Conservation (phyloP, 2,888 invertebrate genomes). For the Cremastinae sp. region DNA sequence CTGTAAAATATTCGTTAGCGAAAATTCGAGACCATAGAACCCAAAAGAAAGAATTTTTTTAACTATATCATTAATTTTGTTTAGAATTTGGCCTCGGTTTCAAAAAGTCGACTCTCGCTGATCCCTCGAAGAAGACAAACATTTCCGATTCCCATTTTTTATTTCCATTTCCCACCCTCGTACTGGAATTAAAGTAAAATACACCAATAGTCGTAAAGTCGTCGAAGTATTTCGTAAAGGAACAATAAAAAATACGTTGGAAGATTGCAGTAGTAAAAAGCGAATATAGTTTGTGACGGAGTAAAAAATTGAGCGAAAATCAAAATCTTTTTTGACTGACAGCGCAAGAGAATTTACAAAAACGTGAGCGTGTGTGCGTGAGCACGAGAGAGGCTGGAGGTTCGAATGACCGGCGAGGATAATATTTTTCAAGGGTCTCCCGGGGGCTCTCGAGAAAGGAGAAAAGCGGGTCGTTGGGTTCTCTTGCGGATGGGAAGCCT, state of each 20-base stretch:
- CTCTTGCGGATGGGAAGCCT: conserved; percentile 45
- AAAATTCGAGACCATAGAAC: too few relatives aligned
- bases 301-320: conserved; percentile 5
- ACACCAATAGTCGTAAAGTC: too few relatives aligned
- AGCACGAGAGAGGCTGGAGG: conserved; percentile 17
- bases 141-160: too few relatives aligned
- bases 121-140: too few relatives aligned
- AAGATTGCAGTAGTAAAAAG: neutral
- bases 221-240: neutral
- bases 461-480: conserved; percentile 53
- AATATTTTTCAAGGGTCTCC: conserved; percentile 47
- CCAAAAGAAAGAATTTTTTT: too few relatives aligned
- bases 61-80: too few relatives aligned
- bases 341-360: conserved; percentile 38
- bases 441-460: conserved; percentile 26
- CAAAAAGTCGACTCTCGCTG: too few relatives aligned
- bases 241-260: neutral
- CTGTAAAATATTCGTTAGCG: too few relatives aligned
- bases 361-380: neutral
- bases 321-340: conserved; percentile 32
- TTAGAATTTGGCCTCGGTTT: too few relatives aligned
- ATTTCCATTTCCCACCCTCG: too few relatives aligned
- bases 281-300: neutral
- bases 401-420: conserved; percentile 46
- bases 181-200: neutral